Evolutionary conservation across 1,140 invertebrate genomes (phyloP), one percentile per base, ranked within the genome.

Genomic region (Coenobita brevimanus): DNA sequence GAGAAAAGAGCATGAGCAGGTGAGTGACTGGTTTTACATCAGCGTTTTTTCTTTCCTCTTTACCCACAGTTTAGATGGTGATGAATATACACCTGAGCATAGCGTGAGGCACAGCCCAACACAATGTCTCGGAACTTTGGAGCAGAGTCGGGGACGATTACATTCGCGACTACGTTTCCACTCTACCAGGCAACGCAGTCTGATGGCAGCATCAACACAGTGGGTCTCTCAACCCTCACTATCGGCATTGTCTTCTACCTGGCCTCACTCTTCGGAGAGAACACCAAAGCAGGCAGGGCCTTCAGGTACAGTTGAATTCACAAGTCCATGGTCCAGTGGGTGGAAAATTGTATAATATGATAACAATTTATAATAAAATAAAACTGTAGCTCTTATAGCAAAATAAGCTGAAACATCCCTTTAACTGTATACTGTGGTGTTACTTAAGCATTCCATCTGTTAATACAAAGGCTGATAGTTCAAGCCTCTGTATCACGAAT

Each of bases 181-280:
- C 17, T 80, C 17, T 87, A 87, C 73, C 41, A 80, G 24, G 64
- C 46, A 10, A 30, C 67, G 24, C 33, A 50, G n/a, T 24, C 21
- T 1, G 41, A 80, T 17, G 64, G 64, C 3, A 24, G 75, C 15
- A 80, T 38, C 8, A 36, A 57, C 30, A 87, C 85, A 10, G 50
- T 87, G 15, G 85, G 46, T 13, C 64, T 87, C 21, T 81, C 62
- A 43, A 57, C 27, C 15, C 24, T 87, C 3, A 41, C 27, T 10
- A 4, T 87, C 24, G 85, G 85, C 2, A n/a, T 87, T 6, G 21
- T 81, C 4, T 60, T 81, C 46, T 87, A 50, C 43, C 62, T 87
- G 30, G 76, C 57, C 17, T 6, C 27, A 0, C 30, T 87, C n/a
- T 80, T 87, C 30, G 62, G 62, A 3, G 76, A 87, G 62, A 54